phyloP scores from a whole-genome alignment of 2,797 vertebrate genomes.

The Amphiprion clarkii region DNA sequence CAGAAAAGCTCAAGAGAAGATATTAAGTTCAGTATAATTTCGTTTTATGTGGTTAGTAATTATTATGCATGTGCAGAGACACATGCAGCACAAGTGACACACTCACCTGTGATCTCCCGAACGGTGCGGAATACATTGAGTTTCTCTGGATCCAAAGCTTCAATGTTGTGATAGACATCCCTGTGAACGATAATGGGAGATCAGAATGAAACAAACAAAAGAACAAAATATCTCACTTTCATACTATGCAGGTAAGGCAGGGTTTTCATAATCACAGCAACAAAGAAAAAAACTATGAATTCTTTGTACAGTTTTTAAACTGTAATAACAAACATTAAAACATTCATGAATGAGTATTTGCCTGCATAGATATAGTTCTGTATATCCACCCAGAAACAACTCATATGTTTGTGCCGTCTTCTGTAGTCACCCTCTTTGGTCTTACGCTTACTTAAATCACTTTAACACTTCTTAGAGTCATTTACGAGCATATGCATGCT shows the following conservation, averaged over 20 bases:
- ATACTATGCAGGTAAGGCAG: not conserved
- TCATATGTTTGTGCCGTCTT: slow-evolving; percentile 2
- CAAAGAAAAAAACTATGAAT: not conserved
- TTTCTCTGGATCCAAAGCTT: slow-evolving; percentile 96
- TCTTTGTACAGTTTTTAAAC: no score
- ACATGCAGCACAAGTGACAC: not conserved
- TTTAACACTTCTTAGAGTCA: not conserved
- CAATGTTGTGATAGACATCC: slow-evolving; percentile 95
- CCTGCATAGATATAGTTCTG: not conserved
- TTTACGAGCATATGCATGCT: not conserved
- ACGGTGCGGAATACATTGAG: slow-evolving; percentile 95
- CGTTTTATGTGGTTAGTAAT: slow-evolving; percentile 5
- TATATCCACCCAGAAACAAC: not conserved
- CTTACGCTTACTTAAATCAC: not conserved
- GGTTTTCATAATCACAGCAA: slow-evolving; percentile 14
- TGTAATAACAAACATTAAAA: not conserved
- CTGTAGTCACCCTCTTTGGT: not conserved
- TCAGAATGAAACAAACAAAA: slow-evolving; percentile 18
- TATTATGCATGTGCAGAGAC: not conserved
- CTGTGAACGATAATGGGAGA: slow-evolving; percentile 74
- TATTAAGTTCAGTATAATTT: not conserved
- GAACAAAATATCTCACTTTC: not conserved
- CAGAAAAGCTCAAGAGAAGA: not conserved
- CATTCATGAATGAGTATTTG: not conserved
- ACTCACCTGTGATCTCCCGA: slow-evolving; percentile 95